phyloP scores from a whole-genome alignment of 2,888 invertebrate species.

The Hydrotaea diabolus region DNA sequence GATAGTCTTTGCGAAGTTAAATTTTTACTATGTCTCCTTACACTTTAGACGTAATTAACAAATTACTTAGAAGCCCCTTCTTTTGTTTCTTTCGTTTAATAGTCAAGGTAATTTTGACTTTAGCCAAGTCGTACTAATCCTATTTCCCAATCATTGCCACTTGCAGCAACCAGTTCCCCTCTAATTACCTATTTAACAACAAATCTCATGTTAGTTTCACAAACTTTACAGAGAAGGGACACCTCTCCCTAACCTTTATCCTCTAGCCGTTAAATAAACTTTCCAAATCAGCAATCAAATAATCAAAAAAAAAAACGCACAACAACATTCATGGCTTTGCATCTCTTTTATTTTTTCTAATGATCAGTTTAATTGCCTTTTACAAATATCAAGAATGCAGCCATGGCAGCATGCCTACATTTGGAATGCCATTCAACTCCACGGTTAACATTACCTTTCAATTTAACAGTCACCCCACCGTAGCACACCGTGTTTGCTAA shows the following conservation, averaged over 20 bases:
- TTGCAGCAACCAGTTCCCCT: too few species aligned
- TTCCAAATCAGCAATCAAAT: background rate
- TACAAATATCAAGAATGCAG: constrained; percentile 6
- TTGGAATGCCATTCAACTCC: background rate
- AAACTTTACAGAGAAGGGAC: background rate
- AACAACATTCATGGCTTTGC: background rate
- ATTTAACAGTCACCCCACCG: background rate
- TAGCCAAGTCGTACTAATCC: too few species aligned
- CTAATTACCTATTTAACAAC: background rate
- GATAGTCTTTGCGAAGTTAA: too few species aligned
- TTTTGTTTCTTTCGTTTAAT: too few species aligned
- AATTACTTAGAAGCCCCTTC: too few species aligned
- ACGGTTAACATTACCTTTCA: background rate
- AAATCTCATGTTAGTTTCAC: background rate
- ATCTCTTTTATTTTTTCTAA: background rate
- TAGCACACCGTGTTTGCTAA: background rate
- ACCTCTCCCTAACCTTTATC: too few species aligned
- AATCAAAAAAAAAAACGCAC: too few species aligned
- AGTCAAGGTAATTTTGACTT: too few species aligned
- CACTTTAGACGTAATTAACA: too few species aligned
- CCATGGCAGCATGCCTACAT: background rate
- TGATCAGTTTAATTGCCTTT: background rate
- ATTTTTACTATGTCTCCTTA: too few species aligned
- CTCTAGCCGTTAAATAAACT: background rate
- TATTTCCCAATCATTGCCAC: too few species aligned